Percentiles rank a stretch among this genome's conserved stretches.
Conservation (phyloP, 1,140 invertebrate genomes). For the Cherax quadricarinatus region DNA sequence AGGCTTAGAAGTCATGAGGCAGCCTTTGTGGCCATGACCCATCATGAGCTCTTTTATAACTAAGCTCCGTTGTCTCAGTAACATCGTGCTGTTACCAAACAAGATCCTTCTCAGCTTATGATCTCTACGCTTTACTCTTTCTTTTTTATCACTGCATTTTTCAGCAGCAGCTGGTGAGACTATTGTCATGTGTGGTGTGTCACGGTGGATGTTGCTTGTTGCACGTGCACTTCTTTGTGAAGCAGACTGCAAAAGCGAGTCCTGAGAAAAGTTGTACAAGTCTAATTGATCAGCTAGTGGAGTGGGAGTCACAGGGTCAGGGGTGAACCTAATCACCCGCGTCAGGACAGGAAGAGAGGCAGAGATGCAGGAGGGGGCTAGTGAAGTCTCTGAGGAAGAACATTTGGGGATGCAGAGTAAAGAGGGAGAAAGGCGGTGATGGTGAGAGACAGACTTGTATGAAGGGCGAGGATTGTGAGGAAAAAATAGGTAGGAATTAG, state of each 20-base stretch:
- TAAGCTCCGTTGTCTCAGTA: conserved; percentile 33
- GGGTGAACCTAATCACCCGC: conserved; percentile 9
- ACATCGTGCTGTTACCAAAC: conserved; percentile 14
- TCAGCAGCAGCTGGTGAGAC: conserved; percentile 39
- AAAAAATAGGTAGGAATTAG: neutral
- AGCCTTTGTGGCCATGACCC: conserved; percentile 35
- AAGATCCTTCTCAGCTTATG: conserved; percentile 22
- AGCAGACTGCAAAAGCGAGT: conserved; percentile 2
- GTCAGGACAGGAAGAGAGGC: conserved; percentile 27
- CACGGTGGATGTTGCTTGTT: neutral
- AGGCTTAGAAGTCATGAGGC: conserved; percentile 29
- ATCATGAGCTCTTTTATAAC: conserved; percentile 48
- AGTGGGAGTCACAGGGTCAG: neutral
- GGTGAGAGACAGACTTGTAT: neutral
- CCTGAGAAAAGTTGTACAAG: conserved; percentile 48
- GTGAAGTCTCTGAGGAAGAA: neutral
- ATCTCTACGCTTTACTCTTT: conserved; percentile 41
- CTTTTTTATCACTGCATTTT: neutral
- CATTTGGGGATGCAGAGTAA: neutral
- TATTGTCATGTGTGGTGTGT: conserved; percentile 47
- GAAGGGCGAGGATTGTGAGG: neutral
- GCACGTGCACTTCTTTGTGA: neutral
- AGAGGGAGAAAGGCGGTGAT: neutral
- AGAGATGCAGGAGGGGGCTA: neutral
- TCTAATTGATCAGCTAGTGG: neutral